These are phyloP conservation scores for Cacatua alba DNA, from an alignment of 2,113 vertebrate species.

Conservation along the genomic window DNA sequence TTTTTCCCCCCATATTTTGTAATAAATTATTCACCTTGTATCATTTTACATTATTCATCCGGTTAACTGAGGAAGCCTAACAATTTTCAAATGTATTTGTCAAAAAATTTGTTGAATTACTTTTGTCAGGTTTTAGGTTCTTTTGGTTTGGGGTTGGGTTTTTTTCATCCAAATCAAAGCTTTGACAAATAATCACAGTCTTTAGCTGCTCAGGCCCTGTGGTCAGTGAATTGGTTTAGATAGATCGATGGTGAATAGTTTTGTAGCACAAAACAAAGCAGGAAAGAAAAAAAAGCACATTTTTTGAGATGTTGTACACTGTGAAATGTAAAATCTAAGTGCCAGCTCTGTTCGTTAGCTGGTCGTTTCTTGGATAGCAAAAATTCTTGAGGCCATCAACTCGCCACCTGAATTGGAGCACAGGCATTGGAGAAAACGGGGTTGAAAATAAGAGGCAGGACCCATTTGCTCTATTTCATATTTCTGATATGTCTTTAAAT, in stretches of 20 bases:
- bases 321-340: not conserved
- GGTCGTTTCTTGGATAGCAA: not conserved
- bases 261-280: not conserved
- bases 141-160: not conserved
- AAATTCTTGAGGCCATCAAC: not conserved
- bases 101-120: slow-evolving; percentile 38
- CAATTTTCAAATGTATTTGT: slow-evolving; percentile 53
- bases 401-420: not conserved
- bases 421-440: not conserved
- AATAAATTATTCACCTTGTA: slow-evolving; percentile 66
- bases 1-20: slow-evolving; percentile 22
- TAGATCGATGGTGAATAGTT: not conserved
- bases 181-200: slow-evolving; percentile 41
- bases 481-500: not conserved
- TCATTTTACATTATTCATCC: slow-evolving; percentile 58
- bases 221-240: slow-evolving; percentile 42
- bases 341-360: not conserved
- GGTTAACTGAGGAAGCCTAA: slow-evolving; percentile 48
- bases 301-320: not conserved
- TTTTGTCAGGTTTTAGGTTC: slow-evolving; percentile 4
- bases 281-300: not conserved
- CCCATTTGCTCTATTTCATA: not conserved
- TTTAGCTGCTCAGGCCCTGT: not conserved
- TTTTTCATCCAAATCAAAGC: not conserved
- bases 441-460: not conserved